Evolutionary conservation across 2,888 invertebrate genomes (phyloP).

Genomic region (Drosophila suboccidentalis): DNA sequence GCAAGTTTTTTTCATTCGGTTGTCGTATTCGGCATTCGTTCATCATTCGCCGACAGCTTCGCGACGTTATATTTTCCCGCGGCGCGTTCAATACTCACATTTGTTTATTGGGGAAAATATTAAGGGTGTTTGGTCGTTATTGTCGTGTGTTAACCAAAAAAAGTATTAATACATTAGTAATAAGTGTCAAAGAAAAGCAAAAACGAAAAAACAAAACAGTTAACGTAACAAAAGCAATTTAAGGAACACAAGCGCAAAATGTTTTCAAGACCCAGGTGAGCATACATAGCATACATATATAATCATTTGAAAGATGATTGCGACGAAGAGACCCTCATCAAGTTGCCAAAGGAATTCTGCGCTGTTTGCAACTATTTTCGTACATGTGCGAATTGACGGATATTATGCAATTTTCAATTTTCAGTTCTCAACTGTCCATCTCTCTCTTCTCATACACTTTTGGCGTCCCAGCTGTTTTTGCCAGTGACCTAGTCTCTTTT

Average conservation of each 20-base stretch:
- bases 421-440: conserved; percentile 1
- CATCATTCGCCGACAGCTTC: conserved; percentile 53
- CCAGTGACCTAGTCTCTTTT: conserved; percentile 69
- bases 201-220: conserved; percentile 19
- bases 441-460: conserved; percentile 2
- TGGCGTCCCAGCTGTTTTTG: conserved; percentile 66
- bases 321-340: conserved; percentile 6
- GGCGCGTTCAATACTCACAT: conserved; percentile 51
- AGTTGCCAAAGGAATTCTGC: conserved; percentile 42
- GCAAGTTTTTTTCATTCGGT: conserved; percentile 36
- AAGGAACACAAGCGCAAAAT: conserved; percentile 65
- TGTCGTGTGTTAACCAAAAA: conserved; percentile 45
- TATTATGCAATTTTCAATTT: conserved; percentile 67
- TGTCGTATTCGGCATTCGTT: conserved; percentile 42
- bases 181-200: conserved; percentile 51
- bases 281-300: conserved; percentile 4
- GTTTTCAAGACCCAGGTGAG: conserved; percentile 84
- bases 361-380: conserved; percentile 39
- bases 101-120: conserved; percentile 34
- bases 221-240: conserved; percentile 59
- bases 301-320: neutral
- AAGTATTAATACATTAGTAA: conserved; percentile 58
- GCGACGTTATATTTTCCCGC: conserved; percentile 40
- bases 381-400: conserved; percentile 19
- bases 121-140: conserved; percentile 46